phyloP scores from a whole-genome alignment of 2,888 invertebrate species.

The Drosophila prolongata region DNA sequence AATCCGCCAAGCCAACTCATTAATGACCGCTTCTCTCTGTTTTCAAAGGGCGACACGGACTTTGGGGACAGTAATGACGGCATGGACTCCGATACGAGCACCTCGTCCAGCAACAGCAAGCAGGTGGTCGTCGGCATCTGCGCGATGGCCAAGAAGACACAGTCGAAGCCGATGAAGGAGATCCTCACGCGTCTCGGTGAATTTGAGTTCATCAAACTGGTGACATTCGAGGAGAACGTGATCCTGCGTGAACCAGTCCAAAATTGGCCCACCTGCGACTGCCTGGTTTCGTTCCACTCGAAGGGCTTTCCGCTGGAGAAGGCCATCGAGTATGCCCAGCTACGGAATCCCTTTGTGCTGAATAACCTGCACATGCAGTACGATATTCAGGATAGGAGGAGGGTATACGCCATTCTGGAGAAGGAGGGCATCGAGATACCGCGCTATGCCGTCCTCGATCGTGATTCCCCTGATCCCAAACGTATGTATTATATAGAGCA shows the following conservation, averaged over 20 bases:
- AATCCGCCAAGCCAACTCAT: neutral
- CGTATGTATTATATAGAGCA: constrained; percentile 86
- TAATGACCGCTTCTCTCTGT: neutral
- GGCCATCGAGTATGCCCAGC: constrained; percentile 97
- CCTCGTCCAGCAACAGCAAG: constrained; percentile 87
- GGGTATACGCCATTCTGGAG: constrained; percentile 97
- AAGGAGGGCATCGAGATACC: constrained; percentile 98
- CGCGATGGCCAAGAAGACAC: constrained; percentile 99
- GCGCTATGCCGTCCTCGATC: constrained; percentile 97
- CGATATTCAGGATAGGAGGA: constrained; percentile 97
- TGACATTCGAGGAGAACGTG: constrained; percentile 97
- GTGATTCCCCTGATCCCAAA: constrained; percentile 96
- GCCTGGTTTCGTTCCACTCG: constrained; percentile 98
- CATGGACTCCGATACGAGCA: constrained; percentile 87
- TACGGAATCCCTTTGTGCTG: constrained; percentile 97
- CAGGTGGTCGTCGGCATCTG: constrained; percentile 99
- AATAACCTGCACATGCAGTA: constrained; percentile 99
- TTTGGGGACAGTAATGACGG: constrained; percentile 87
- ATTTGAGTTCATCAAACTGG: constrained; percentile 97
- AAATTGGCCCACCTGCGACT: constrained; percentile 99
- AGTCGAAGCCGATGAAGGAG: constrained; percentile 99
- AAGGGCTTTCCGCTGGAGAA: constrained; percentile 99
- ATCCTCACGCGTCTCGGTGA: constrained; percentile 97
- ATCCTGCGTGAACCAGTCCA: constrained; percentile 98
- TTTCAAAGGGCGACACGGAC: constrained; percentile 90